These are phyloP conservation scores for Prunella himalayana DNA, from an alignment of 2,113 vertebrate species.

Conservation along the genomic window DNA sequence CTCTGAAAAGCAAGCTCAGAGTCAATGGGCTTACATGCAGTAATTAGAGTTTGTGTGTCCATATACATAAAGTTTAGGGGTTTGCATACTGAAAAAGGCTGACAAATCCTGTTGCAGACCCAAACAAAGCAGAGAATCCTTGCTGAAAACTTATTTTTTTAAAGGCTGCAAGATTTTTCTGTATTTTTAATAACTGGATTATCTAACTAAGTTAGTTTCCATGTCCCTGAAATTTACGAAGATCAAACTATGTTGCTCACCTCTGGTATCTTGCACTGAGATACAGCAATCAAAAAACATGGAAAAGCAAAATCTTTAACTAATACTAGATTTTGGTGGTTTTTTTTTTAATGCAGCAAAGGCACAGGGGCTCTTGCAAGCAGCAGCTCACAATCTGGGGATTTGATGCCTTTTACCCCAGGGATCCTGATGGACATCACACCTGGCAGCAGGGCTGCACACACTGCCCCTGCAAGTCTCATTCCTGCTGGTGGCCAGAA, in stretches of 20 bases:
- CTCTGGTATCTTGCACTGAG: not conserved
- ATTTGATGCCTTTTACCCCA: not conserved
- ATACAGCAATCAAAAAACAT: not conserved
- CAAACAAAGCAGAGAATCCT: not conserved
- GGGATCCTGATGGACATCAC: not conserved
- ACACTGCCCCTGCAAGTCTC: accelerated
- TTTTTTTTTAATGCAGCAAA: not conserved
- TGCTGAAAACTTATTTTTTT: not conserved
- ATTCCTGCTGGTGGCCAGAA: not conserved
- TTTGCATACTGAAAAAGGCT: not conserved
- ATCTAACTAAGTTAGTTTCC: not conserved
- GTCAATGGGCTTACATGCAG: not conserved
- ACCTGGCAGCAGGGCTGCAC: not conserved
- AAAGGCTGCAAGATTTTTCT: not conserved
- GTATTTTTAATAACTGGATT: not conserved
- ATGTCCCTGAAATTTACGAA: not conserved
- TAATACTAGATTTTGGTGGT: no score
- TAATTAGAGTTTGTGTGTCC: not conserved
- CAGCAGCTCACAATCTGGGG: not conserved
- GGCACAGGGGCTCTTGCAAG: not conserved
- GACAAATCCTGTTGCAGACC: not conserved
- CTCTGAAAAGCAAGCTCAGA: not conserved
- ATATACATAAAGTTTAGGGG: not conserved
- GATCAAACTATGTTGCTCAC: not conserved
- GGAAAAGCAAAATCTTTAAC: not conserved